Base-by-base conservation (phyloP, 2,888 invertebrate species). In the Drosophila recens region DNA sequence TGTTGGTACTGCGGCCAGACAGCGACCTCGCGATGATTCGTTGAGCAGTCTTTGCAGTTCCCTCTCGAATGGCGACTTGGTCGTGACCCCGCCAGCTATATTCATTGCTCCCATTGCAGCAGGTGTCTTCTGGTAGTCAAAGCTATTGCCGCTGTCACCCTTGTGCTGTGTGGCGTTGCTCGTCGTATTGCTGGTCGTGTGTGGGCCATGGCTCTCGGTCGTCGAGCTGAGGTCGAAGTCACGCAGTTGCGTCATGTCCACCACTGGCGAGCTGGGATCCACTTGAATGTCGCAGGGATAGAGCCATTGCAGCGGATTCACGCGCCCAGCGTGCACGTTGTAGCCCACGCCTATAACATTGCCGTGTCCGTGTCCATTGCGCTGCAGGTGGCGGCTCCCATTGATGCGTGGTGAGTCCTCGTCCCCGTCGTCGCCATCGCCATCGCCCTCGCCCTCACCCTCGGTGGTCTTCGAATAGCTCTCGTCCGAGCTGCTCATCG, bases 401-500 rank as follows among this genome's bases (percentile, higher is more conserved):
- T 86, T 90, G 52, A 91, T 77, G 20, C 92, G 88, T 8, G 91
- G 92, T 36, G 92, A 92, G 42, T 91, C 91, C 56, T 92, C 91
- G 33, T 92, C 92, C 48, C 87, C 94, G 51, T 95, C 94, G 53
- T 92, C 92, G 49, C 87, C 94, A 52, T 92, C 92, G 51, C 87
- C 94, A 52, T 92, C 92, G 51, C 87, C 94, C 53, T 95, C 94
- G 53, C 90, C 94, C 74, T 95, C 94, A 56, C 90, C 94, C 74
- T 96, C 96, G 0, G 96, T 96, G 4, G 96, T 96, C 80, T 96
- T 94, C 45, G 96, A 96, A 90, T 96, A 97, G 92, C 96, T 96
- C 92, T 97, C 97, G 90, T 97, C 97, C 0, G 97, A 97, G 61
- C 97, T 97, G 91, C 96, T 96, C 74, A 97, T 95, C 90, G 96